Evolutionary conservation across 2,113 vertebrate species (phyloP).

Genomic region (human (Homo sapiens)): DNA sequence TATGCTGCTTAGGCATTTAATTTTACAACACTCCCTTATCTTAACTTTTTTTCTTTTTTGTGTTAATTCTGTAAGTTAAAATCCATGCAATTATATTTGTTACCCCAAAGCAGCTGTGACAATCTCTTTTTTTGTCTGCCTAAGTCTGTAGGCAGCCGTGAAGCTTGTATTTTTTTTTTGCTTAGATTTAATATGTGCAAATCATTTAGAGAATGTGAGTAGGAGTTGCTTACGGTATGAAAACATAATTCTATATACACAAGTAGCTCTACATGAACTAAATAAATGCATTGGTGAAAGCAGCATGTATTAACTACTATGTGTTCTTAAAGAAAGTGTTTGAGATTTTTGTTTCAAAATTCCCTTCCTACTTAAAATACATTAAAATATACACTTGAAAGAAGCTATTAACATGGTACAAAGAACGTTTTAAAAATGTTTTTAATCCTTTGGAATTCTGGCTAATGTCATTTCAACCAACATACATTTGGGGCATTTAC

Average conservation of each 20-base stretch:
- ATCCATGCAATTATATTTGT: constrained; percentile 51
- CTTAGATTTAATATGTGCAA: constrained; percentile 74
- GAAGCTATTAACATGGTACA: constrained; percentile 1
- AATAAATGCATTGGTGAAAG: constrained; percentile 65
- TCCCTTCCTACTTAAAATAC: constrained; percentile 51
- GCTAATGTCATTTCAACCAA: neutral
- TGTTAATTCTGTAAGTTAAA: constrained; percentile 52
- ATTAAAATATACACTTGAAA: constrained; percentile 33
- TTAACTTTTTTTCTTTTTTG: neutral
- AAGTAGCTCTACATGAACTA: constrained; percentile 69
- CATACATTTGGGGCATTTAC: neutral
- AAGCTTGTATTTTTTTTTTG: constrained; percentile 58
- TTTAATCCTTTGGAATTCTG: constrained; percentile 29
- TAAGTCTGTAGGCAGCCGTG: constrained; percentile 67
- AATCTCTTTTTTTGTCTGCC: constrained; percentile 68
- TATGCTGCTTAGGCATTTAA: neutral
- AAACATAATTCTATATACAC: constrained; percentile 63
- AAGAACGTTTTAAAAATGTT: neutral
- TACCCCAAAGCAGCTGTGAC: constrained; percentile 52
- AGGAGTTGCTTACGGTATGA: constrained; percentile 78
- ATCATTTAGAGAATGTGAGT: constrained; percentile 84
- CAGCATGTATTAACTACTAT: constrained; percentile 45
- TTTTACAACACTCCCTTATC: neutral
- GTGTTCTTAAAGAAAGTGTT: constrained; percentile 23
- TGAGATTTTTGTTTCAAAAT: constrained; percentile 45